Conservation (phyloP, 2,797 vertebrate genomes). For the Danio aesculapii region DNA sequence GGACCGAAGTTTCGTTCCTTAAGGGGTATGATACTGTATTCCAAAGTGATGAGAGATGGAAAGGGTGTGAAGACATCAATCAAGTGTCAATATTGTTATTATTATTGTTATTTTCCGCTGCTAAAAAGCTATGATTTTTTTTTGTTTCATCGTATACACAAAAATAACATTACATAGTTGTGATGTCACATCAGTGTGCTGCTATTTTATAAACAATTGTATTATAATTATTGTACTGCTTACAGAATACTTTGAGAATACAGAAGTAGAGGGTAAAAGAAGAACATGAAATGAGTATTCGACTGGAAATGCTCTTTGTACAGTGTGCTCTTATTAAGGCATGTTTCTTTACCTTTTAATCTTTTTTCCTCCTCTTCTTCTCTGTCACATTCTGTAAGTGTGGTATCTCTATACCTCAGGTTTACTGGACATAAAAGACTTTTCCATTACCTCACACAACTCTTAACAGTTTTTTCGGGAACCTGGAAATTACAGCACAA, state of each 20-base stretch:
- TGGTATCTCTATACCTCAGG: constrained; percentile 94
- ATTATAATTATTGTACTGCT: constrained; percentile 99
- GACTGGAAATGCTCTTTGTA: constrained; percentile 97
- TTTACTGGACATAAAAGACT: constrained; percentile 90
- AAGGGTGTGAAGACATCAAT: constrained; percentile 88
- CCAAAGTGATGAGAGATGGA: constrained; percentile 84
- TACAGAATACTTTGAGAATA: constrained; percentile 92
- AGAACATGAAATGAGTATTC: constrained; percentile 89
- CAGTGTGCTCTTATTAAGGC: constrained; percentile 83
- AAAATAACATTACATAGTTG: constrained; percentile 97
- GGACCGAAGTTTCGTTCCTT: constrained; percentile 73
- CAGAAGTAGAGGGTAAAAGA: constrained; percentile 94
- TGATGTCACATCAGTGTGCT: constrained; percentile 99
- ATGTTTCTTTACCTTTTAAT: constrained; percentile 76
- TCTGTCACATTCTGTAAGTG: constrained; percentile 89
- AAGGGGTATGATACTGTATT: constrained; percentile 81
- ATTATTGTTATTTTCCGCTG: constrained; percentile 91
- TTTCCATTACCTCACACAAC: constrained; percentile 90
- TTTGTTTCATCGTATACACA: constrained; percentile 97
- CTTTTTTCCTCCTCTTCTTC: constrained; percentile 75
- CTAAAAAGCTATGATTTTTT: constrained; percentile 98
- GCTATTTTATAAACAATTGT: constrained; percentile 99
- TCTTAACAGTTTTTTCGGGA: constrained; percentile 80
- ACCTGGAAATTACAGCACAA: constrained; percentile 65
- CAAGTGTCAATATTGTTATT: constrained; percentile 85